Evolutionary conservation across 2,797 vertebrate genomes (phyloP), one percentile per base, ranked within the genome.

Genomic region (Galago senegalensis): DNA sequence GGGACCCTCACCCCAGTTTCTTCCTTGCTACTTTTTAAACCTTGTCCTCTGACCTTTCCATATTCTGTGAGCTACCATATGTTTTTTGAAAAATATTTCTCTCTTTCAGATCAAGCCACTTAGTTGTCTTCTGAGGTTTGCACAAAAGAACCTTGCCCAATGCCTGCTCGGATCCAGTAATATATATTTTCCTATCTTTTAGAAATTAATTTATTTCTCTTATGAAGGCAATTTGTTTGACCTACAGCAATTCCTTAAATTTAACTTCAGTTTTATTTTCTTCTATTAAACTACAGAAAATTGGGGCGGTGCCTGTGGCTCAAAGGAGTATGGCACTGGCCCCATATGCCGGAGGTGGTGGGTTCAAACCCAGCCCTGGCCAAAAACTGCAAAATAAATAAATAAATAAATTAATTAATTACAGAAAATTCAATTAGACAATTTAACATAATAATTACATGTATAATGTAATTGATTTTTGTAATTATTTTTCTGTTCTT

Each of bases 181-280:
- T 46, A 34, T 5, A 7, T 1, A 14, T 40, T 72, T 34, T 91
- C 46, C 77, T 29, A 34, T 61, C 65, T 31, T 29, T 49, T 83
- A 61, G 31, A 76, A 76, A 85, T 76, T 10, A 84, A 84, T 56
- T 85, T 92, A 84, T 56, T 85, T 92, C 49, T 70, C 77, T 76
- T 76, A 67, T 27, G 43, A 76, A 85, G 27, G 46, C 67, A 67
- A 31, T 79, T 56, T 76, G 23, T 65, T 58, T 17, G 34, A 65
- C 1, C 7, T 43, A 67, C 27, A 92, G 43, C 53, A 91, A 92
- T 56, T 92, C 46, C 70, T 43, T 46, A 83, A 82, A 73, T 83
- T 79, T 73, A 34, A 56, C n/a, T 84, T 25, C 21, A 8, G 14
- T 56, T 76, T 84, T 29, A 67, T 76, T 76, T 84, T 76, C 58